Evolutionary conservation across 1,140 invertebrate species (phyloP).

Genomic region (Lepidurus couesii): DNA sequence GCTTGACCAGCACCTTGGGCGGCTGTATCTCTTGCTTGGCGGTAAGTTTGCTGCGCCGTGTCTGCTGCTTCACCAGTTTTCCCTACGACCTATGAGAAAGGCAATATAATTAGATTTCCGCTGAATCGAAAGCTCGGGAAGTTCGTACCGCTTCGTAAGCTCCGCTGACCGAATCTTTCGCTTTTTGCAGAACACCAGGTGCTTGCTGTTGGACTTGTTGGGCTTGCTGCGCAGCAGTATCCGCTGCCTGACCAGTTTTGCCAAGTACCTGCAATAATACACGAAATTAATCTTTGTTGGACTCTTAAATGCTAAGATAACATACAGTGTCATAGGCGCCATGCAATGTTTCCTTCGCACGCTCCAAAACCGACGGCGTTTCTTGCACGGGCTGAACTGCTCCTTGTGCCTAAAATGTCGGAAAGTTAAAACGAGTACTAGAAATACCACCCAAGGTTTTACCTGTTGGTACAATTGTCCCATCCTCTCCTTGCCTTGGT

Average conservation of each 20-base stretch:
- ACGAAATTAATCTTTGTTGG: too few relatives aligned
- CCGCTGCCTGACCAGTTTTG: neutral
- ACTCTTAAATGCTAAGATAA: neutral
- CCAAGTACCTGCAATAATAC: neutral
- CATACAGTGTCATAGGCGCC: neutral
- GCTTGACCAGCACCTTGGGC: neutral
- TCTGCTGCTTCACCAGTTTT: neutral
- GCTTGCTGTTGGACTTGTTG: constrained; percentile 5
- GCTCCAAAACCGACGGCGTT: neutral
- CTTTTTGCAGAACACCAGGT: neutral
- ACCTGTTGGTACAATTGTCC: neutral
- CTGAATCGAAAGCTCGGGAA: neutral
- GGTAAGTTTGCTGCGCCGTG: neutral
- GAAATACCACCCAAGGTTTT: neutral
- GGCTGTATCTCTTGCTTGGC: neutral
- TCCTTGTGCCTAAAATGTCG: neutral
- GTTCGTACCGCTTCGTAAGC: neutral
- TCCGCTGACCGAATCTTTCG: neutral
- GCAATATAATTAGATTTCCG: neutral
- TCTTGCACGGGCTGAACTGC: neutral
- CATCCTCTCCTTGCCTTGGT: neutral
- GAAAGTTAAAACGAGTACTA: neutral
- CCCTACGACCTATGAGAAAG: neutral
- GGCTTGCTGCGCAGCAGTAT: neutral
- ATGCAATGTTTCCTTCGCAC: neutral